Conservation (phyloP, 2,113 vertebrate genomes). For the Emydura subglobosa region DNA sequence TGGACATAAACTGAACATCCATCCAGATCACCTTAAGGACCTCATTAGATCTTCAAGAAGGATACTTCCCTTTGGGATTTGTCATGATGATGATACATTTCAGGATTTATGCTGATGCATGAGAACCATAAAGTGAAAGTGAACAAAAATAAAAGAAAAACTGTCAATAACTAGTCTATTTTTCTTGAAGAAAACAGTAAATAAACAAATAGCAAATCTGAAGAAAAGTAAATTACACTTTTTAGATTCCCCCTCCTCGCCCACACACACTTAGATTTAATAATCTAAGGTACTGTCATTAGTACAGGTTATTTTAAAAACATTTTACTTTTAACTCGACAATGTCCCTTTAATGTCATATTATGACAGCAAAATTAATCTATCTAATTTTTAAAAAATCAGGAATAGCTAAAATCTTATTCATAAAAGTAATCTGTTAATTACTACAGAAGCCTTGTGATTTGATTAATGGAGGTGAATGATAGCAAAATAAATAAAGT, state of each 20-base stretch:
- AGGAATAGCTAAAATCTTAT: background rate
- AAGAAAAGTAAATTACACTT: background rate
- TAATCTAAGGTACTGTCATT: background rate
- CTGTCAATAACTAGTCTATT: background rate
- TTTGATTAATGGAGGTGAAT: background rate
- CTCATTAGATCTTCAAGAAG: background rate
- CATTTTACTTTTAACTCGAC: background rate
- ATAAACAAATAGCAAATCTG: background rate
- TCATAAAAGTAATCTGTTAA: background rate
- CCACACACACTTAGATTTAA: background rate
- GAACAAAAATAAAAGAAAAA: background rate
- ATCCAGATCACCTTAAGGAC: background rate
- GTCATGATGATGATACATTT: background rate
- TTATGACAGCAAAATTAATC: background rate
- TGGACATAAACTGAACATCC: background rate
- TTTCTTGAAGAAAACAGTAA: background rate
- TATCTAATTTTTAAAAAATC: background rate
- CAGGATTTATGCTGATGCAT: background rate
- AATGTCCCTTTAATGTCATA: background rate
- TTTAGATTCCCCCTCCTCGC: background rate
- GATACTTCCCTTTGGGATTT: background rate
- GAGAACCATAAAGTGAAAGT: background rate
- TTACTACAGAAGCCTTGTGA: background rate
- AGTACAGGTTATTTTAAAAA: background rate
- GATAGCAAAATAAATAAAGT: slow-evolving; percentile 15